Conservation (phyloP, 2,797 vertebrate species). For the Lutjanus campechanus region DNA sequence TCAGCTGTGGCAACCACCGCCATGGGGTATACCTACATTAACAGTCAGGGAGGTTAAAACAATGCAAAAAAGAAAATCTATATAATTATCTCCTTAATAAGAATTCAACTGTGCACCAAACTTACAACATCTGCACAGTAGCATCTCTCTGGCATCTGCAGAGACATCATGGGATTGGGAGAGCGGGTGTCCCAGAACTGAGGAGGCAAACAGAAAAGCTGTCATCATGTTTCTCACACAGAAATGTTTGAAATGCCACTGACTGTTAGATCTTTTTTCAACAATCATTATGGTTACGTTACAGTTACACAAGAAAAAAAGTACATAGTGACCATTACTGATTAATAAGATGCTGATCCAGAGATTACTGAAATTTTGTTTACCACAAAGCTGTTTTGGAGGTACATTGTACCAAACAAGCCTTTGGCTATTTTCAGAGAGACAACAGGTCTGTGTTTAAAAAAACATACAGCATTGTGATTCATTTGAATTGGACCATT, state of each 20-base stretch:
- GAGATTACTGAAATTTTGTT: not conserved
- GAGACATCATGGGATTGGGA: slow-evolving; percentile 96
- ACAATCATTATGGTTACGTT: no score
- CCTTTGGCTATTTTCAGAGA: no score
- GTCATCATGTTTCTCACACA: not conserved
- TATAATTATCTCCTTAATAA: not conserved
- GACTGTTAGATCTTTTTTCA: not conserved
- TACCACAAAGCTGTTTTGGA: not conserved
- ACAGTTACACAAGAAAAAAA: not conserved
- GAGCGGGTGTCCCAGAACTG: slow-evolving; percentile 99
- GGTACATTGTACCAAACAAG: not conserved
- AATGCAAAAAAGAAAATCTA: not conserved
- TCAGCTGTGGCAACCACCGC: slow-evolving; percentile 98
- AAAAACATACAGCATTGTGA: no score
- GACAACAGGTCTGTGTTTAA: no score
- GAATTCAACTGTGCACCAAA: not conserved
- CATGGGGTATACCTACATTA: slow-evolving; percentile 94
- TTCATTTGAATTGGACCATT: no score
- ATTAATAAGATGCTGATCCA: not conserved
- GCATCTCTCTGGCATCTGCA: slow-evolving; percentile 95
- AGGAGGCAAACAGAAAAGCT: slow-evolving; percentile 22
- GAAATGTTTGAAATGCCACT: not conserved
- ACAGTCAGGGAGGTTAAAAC: not conserved
- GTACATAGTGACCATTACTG: no score
- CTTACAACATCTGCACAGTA: slow-evolving; percentile 99